Percentiles rank a stretch among this genome's conserved stretches.
These are phyloP conservation scores for Varecia variegata DNA, from an alignment of 2,797 vertebrate genomes.

Conservation along the genomic window DNA sequence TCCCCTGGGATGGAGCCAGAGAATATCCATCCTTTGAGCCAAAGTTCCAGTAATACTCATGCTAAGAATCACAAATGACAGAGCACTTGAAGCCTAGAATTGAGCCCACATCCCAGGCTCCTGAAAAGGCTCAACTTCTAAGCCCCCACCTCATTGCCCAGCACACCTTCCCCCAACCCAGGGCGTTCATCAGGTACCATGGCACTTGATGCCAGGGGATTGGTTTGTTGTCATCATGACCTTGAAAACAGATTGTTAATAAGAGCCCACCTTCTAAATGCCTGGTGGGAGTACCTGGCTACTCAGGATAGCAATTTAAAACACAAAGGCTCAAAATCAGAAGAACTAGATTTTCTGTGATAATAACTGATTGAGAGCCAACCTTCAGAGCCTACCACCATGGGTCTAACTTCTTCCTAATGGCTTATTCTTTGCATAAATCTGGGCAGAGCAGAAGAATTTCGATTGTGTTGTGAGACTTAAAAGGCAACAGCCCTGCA, in stretches of 20 bases:
- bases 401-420: not conserved
- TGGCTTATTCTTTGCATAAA: not conserved
- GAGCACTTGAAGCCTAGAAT: not conserved
- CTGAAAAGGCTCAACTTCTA: not conserved
- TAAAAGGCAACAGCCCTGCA: not conserved
- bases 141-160: not conserved
- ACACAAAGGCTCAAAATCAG: not conserved
- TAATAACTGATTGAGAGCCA: not conserved
- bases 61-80: not conserved
- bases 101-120: not conserved
- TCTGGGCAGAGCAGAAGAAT: not conserved
- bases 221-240: not conserved
- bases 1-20: not conserved
- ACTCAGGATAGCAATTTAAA: not conserved
- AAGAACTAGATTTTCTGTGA: not conserved
- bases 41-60: not conserved
- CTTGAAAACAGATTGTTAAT: not conserved
- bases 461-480: not conserved
- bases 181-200: not conserved
- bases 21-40: not conserved
- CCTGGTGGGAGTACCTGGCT: not conserved
- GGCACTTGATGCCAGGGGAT: not conserved
- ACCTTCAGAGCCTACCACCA: not conserved
- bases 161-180: rapidly evolving
- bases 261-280: not conserved